These are phyloP conservation scores for Rhinichthys klamathensis DNA, from an alignment of 2,113 vertebrate species.

Conservation along the genomic window DNA sequence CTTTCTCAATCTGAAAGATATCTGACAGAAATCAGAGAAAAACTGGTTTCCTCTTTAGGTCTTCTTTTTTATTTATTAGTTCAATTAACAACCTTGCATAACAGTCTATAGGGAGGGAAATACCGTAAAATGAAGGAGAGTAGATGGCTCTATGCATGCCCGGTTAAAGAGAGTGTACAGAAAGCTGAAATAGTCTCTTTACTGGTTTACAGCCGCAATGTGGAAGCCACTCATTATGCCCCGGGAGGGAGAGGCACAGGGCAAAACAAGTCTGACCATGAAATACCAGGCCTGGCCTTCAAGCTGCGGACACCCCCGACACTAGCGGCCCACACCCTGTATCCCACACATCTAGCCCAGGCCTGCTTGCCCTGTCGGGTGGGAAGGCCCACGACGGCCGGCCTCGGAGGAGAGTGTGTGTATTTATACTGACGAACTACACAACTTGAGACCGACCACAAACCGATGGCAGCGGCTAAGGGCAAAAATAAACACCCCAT, in stretches of 20 bases:
- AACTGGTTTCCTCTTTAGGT: background rate
- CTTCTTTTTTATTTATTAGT: background rate
- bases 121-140: background rate
- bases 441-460: slow-evolving; percentile 48
- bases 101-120: background rate
- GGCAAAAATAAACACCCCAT: slow-evolving; percentile 56
- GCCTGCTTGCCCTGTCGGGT: background rate
- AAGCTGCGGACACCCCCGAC: slow-evolving; percentile 65
- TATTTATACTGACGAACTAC: slow-evolving; percentile 57
- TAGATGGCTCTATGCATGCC: background rate
- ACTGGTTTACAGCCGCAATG: slow-evolving; percentile 73
- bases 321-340: slow-evolving; percentile 43
- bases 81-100: background rate
- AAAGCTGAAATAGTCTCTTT: slow-evolving; percentile 79
- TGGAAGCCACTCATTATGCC: slow-evolving; percentile 80
- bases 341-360: slow-evolving; percentile 25
- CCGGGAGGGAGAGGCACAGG: slow-evolving; percentile 71
- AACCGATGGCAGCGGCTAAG: slow-evolving; percentile 41
- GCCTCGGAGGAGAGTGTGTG: slow-evolving; percentile 32
- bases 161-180: slow-evolving; percentile 67
- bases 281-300: slow-evolving; percentile 71
- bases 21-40: background rate
- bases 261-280: slow-evolving; percentile 74
- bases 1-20: too few species aligned
- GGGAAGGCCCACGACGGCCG: slow-evolving; percentile 20